Conservation (phyloP, 2,888 invertebrate genomes). For the Sinelater perroti region DNA sequence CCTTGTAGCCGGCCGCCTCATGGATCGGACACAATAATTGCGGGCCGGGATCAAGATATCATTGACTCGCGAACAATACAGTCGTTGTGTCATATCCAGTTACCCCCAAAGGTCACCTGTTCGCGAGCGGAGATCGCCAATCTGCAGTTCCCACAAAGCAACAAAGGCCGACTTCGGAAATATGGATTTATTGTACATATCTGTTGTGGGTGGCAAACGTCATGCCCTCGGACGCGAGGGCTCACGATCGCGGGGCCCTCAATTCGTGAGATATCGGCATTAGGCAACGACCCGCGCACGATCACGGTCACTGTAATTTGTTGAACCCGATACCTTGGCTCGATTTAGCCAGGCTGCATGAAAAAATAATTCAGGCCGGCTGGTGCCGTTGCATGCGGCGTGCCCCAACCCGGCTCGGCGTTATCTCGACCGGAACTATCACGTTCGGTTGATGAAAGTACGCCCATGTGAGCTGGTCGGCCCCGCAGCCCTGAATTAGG, state of each 20-base stretch:
- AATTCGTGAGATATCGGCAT: conserved; percentile 58
- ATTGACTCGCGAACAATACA: conserved; percentile 53
- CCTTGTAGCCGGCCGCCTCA: conserved; percentile 31
- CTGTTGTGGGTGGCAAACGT: conserved; percentile 58
- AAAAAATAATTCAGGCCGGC: conserved; percentile 53
- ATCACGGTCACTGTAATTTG: conserved; percentile 59
- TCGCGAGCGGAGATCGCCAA: conserved; percentile 43
- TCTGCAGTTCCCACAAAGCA: conserved; percentile 54
- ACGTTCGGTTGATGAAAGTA: conserved; percentile 25
- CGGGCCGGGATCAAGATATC: conserved; percentile 40
- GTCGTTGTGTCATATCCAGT: conserved; percentile 52
- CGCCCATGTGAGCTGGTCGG: conserved; percentile 16
- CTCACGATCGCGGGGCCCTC: conserved; percentile 51
- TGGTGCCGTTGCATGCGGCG: conserved; percentile 29
- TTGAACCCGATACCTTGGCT: conserved; percentile 56
- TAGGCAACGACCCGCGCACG: conserved; percentile 58
- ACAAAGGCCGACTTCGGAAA: conserved; percentile 53
- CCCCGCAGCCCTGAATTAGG: no score
- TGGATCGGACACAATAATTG: conserved; percentile 25
- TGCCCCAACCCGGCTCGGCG: conserved; percentile 16
- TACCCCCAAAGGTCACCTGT: conserved; percentile 48
- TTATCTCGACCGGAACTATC: conserved; percentile 23
- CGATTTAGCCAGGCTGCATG: conserved; percentile 55
- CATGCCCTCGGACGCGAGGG: conserved; percentile 55
- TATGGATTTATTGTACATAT: conserved; percentile 59